phyloP scores from a whole-genome alignment of 92 coral and sea anemone species.

The Palythoa grandis region DNA sequence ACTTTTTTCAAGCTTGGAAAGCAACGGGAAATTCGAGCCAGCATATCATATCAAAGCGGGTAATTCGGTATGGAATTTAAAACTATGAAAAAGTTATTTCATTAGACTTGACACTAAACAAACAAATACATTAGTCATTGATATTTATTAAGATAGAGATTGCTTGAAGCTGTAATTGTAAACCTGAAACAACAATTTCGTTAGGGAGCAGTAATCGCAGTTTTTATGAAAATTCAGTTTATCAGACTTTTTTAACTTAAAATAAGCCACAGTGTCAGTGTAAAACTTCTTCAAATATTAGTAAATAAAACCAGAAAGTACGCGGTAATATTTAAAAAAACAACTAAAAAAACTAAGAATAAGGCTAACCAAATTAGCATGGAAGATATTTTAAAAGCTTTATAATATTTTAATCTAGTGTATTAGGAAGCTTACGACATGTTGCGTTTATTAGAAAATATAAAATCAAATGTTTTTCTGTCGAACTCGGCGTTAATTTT shows the following conservation, averaged over 20 bases:
- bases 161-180: not conserved
- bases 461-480: not conserved
- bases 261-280: no score
- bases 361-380: no score
- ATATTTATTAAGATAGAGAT: not conserved
- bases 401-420: no score
- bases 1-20: not conserved
- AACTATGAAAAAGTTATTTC: not conserved
- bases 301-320: no score
- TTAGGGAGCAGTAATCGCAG: not conserved
- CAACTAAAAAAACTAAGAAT: no score
- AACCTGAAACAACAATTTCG: not conserved
- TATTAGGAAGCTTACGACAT: no score
- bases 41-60: not conserved
- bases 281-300: no score
- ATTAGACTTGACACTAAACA: conserved; percentile 14
- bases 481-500: no score
- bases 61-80: conserved; percentile 6
- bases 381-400: no score
- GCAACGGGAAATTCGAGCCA: not conserved
- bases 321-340: no score
- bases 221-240: not conserved
- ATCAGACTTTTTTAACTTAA: not conserved
- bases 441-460: not conserved
- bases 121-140: not conserved